Percentiles rank a stretch among this genome's conserved stretches.
These are phyloP conservation scores for Gonocerus acuteangulatus DNA, from an alignment of 2,888 invertebrate genomes.

Conservation along the genomic window DNA sequence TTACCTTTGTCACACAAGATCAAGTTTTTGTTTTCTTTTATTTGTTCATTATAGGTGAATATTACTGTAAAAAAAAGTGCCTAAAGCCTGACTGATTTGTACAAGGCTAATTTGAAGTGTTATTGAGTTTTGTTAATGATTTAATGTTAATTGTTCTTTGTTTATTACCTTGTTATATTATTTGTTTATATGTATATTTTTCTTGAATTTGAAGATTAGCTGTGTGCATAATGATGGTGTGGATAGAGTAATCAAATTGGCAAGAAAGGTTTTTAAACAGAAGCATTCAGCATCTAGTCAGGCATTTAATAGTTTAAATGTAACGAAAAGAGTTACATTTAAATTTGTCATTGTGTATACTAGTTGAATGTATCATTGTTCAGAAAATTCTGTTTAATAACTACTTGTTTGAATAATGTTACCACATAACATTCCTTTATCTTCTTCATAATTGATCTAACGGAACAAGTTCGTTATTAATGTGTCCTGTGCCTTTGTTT, in stretches of 20 bases:
- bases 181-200: conserved; percentile 8
- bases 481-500: conserved; percentile 25
- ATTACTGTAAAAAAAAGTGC: conserved; percentile 19
- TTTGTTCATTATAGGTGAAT: conserved; percentile 15
- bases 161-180: conserved; percentile 24
- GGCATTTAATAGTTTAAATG: conserved; percentile 24
- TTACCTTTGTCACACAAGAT: not conserved
- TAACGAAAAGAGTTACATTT: conserved; percentile 10
- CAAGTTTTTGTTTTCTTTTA: conserved; percentile 20
- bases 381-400: conserved; percentile 22
- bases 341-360: conserved; percentile 22
- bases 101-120: conserved; percentile 15
- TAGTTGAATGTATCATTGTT: conserved; percentile 24
- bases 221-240: conserved; percentile 24
- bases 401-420: conserved; percentile 22
- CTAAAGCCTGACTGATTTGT: conserved; percentile 24
- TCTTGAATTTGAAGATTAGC: not conserved
- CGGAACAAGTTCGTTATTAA: conserved; percentile 26
- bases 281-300: conserved; percentile 27
- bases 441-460: conserved; percentile 24
- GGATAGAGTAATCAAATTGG: conserved; percentile 25
- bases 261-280: conserved; percentile 27
- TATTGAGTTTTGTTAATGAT: conserved; percentile 18
- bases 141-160: conserved; percentile 27
- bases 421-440: conserved; percentile 27